Conservation (phyloP, 2,888 invertebrate species). For the Automeris io region DNA sequence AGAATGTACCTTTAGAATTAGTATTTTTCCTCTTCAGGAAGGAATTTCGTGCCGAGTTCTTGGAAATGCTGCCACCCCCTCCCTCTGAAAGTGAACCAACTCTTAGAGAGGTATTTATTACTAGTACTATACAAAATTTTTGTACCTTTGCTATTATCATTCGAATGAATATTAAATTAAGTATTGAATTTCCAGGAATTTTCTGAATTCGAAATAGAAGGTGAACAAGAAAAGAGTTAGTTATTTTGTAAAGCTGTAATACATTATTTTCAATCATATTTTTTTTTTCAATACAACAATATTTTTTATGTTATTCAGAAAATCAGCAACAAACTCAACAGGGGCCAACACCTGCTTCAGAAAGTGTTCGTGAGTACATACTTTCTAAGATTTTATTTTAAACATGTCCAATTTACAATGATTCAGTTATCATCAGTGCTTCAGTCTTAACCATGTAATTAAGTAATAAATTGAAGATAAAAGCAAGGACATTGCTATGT, state of each 20-base stretch:
- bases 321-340: constrained; percentile 20
- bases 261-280: neutral
- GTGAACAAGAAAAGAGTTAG: constrained; percentile 32
- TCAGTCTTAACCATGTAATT: no score
- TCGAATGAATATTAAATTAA: neutral
- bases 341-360: constrained; percentile 45
- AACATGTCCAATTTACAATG: no score
- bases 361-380: constrained; percentile 39
- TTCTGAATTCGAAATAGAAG: constrained; percentile 25
- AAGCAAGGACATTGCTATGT: no score
- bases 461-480: no score
- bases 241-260: constrained; percentile 1
- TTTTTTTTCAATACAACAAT: no score
- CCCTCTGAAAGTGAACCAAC: constrained; percentile 24
- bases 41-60: constrained; percentile 48
- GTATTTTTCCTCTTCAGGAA: constrained; percentile 43
- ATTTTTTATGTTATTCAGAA: no score
- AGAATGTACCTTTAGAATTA: no score
- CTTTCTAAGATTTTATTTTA: constrained; percentile 1
- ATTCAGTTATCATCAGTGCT: no score
- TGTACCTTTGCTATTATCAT: no score
- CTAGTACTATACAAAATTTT: neutral
- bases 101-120: constrained; percentile 26
- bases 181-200: constrained; percentile 27
- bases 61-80: constrained; percentile 33